A percentile compares a stretch with the other conserved stretches of the same genome.
Evolutionary conservation across 1,140 invertebrate species (phyloP).

Genomic region (Drosophila orosa): DNA sequence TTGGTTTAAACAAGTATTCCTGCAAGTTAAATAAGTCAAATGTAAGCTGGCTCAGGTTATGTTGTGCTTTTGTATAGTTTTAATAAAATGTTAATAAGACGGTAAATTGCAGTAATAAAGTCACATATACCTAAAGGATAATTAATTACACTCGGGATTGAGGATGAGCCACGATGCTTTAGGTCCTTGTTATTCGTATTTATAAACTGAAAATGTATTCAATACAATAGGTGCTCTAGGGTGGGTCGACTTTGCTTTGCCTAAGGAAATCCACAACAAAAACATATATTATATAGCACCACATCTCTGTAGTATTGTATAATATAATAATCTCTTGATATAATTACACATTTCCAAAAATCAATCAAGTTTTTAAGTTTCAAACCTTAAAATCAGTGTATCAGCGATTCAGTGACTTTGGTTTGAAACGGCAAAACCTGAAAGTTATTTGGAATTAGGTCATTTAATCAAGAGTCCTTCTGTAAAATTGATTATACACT

Average conservation of each 20-base stretch:
- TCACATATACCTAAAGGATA: conserved; percentile 6
- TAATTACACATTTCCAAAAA: not conserved
- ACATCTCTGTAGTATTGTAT: too few species aligned
- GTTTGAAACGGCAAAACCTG: conserved; percentile 3
- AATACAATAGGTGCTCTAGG: not conserved
- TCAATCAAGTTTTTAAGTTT: conserved; percentile 4
- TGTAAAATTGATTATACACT: not conserved
- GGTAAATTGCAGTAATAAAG: conserved; percentile 8
- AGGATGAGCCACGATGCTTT: not conserved
- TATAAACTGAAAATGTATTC: conserved; percentile 11
- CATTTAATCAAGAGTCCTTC: not conserved
- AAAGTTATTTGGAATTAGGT: not conserved
- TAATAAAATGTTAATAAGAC: conserved; percentile 17
- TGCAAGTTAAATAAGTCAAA: conserved; percentile 1
- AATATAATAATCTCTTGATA: too few species aligned
- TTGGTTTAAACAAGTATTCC: conserved; percentile 19
- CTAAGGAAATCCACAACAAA: not conserved
- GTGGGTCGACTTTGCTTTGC: conserved; percentile 12
- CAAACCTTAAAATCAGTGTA: conserved; percentile 6
- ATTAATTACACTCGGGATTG: conserved; percentile 11
- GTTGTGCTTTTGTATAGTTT: conserved; percentile 22
- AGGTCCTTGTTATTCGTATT: not conserved
- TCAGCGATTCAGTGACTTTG: not conserved
- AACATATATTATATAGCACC: too few species aligned
- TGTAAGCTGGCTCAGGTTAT: conserved; percentile 25